Evolutionary conservation across 1,140 invertebrate species (phyloP).

Genomic region (Drosophila lini): DNA sequence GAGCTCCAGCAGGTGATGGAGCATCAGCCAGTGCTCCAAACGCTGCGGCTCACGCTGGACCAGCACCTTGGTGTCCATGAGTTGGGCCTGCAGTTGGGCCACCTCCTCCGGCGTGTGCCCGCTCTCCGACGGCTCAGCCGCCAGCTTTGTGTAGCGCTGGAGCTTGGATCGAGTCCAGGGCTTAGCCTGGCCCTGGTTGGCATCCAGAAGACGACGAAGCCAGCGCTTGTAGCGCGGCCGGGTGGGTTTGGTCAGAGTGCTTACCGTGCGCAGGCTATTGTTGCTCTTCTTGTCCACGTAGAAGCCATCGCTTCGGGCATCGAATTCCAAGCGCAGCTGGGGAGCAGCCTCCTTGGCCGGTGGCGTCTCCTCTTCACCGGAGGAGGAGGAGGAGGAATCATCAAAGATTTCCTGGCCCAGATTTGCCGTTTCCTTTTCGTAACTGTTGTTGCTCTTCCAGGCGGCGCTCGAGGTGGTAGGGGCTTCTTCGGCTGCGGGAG

Average conservation of each 20-base stretch:
- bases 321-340: slow-evolving; percentile 54
- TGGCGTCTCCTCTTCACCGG: neutral
- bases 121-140: neutral
- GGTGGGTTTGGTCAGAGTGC: slow-evolving; percentile 31
- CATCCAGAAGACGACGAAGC: neutral
- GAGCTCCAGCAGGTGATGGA: slow-evolving; percentile 44
- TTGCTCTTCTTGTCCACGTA: slow-evolving; percentile 86
- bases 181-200: neutral
- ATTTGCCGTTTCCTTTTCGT: neutral
- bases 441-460: slow-evolving; percentile 29
- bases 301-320: slow-evolving; percentile 84
- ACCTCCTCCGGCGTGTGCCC: neutral
- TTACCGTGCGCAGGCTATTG: slow-evolving; percentile 82
- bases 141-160: neutral
- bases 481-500: neutral
- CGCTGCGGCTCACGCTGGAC: slow-evolving; percentile 31
- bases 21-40: slow-evolving; percentile 41
- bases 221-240: slow-evolving; percentile 81
- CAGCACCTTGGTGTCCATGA: slow-evolving; percentile 6
- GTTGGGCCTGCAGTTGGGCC: slow-evolving; percentile 1
- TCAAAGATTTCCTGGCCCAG: neutral
- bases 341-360: too few species aligned
- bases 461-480: neutral
- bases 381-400: slow-evolving; percentile 1
- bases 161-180: neutral